Percentiles rank a stretch among this genome's conserved stretches.
Evolutionary conservation across 2,888 invertebrate species (phyloP).

Genomic region (Dioctria rufipes): DNA sequence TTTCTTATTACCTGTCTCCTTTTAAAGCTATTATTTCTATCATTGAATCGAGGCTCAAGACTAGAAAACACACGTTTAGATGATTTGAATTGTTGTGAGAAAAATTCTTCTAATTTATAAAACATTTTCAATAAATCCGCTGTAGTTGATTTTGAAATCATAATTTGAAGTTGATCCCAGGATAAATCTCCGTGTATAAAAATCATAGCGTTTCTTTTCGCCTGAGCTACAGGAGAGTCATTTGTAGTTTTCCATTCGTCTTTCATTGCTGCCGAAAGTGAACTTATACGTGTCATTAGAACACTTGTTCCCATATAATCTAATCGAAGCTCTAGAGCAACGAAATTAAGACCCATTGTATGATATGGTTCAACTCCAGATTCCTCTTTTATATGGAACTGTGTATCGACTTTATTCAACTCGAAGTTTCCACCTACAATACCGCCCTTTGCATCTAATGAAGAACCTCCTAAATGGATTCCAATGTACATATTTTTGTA

Average conservation of each 20-base stretch:
- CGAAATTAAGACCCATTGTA: constrained; percentile 84
- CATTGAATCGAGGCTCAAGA: constrained; percentile 73
- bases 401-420: constrained; percentile 89
- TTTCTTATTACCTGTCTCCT: constrained; percentile 65
- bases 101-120: constrained; percentile 96
- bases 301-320: constrained; percentile 99
- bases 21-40: constrained; percentile 68
- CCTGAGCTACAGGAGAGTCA: constrained; percentile 62
- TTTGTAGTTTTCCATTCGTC: constrained; percentile 86
- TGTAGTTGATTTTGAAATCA: constrained; percentile 97
- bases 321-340: constrained; percentile 89
- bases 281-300: constrained; percentile 90
- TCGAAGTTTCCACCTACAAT: constrained; percentile 97
- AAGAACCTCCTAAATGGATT: constrained; percentile 89
- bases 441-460: constrained; percentile 96
- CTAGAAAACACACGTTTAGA: constrained; percentile 92
- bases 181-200: constrained; percentile 92
- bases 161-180: constrained; percentile 97
- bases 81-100: constrained; percentile 97
- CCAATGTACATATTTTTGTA: constrained; percentile 94
- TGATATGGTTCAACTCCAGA: constrained; percentile 92
- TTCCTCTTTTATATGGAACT: constrained; percentile 91
- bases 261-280: constrained; percentile 83
- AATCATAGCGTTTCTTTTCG: constrained; percentile 83
- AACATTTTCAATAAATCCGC: constrained; percentile 98